These are phyloP conservation scores for Aurelia sp. DNA, from an alignment of 30 jellyfish, hydroid and myxozoan genomes.

Conservation along the genomic window DNA sequence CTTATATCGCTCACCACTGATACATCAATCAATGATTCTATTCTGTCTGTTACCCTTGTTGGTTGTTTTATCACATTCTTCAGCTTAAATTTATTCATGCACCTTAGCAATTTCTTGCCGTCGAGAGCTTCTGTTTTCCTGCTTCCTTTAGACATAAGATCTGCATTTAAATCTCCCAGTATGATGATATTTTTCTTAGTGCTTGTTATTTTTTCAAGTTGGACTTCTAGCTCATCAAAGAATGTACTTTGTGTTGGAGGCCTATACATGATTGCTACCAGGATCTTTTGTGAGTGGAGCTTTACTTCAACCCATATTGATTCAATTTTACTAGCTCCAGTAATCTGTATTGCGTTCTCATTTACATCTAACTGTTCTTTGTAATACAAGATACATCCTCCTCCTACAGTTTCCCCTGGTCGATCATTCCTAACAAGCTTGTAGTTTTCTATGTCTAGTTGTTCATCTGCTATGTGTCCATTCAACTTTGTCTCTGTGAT, in stretches of 20 bases:
- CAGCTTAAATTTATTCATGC: slow-evolving; percentile 21
- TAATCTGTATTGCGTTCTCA: slow-evolving; percentile 11
- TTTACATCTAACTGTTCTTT: slow-evolving; percentile 18
- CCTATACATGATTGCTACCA: slow-evolving; percentile 36
- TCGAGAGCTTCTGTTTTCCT: slow-evolving; percentile 32
- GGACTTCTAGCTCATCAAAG: slow-evolving; percentile 41
- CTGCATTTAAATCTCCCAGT: slow-evolving; percentile 41
- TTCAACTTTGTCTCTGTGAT: slow-evolving; percentile 19
- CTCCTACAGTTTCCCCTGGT: slow-evolving; percentile 31
- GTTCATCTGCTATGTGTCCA: slow-evolving; percentile 26
- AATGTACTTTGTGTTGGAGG: slow-evolving; percentile 31
- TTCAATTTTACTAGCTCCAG: slow-evolving; percentile 24
- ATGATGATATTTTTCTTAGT: slow-evolving; percentile 26
- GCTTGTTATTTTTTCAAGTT: slow-evolving; percentile 21
- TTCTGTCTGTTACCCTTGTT: slow-evolving; percentile 12
- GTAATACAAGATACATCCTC: slow-evolving; percentile 19
- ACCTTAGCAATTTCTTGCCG: slow-evolving; percentile 28
- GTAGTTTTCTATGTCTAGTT: slow-evolving; percentile 21
- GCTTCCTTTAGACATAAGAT: slow-evolving; percentile 29
- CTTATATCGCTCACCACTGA: slow-evolving; percentile 32
- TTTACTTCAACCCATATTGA: slow-evolving; percentile 23
- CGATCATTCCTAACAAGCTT: slow-evolving; percentile 22
- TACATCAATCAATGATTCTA: slow-evolving; percentile 27
- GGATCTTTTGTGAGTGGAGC: slow-evolving; percentile 17
- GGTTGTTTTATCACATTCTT: neutral